A percentile compares a stretch with the other conserved stretches of the same genome.
These are phyloP conservation scores for Sarotherodon lohbergeri DNA, from an alignment of 2,113 vertebrate genomes.

Conservation along the genomic window DNA sequence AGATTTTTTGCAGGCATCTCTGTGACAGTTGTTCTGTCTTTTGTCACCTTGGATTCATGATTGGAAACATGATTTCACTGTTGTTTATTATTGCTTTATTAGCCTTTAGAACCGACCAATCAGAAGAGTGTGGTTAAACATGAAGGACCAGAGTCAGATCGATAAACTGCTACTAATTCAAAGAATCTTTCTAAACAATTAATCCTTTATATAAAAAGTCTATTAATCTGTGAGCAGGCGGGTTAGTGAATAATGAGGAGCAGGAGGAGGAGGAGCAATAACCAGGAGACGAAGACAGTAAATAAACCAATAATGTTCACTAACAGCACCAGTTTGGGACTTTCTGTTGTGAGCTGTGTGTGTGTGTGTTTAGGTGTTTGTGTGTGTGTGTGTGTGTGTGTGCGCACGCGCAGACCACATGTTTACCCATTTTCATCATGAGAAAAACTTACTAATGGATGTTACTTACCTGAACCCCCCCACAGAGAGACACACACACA, in stretches of 20 bases:
- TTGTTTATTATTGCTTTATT: neutral
- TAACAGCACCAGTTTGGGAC: neutral
- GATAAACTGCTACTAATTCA: neutral
- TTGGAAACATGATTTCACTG: neutral
- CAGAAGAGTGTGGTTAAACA: neutral
- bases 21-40: neutral
- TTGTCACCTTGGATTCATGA: neutral
- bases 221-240: neutral
- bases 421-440: slow-evolving; percentile 26
- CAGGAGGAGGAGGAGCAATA: neutral
- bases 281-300: neutral
- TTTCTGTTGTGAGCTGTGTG: neutral
- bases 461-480: slow-evolving; percentile 36
- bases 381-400: neutral
- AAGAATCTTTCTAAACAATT: neutral
- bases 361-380: neutral
- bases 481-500: neutral
- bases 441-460: slow-evolving; percentile 53
- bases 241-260: neutral
- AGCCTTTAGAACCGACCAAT: neutral
- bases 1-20: neutral
- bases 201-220: neutral
- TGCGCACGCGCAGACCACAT: neutral
- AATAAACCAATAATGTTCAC: neutral
- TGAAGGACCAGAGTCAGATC: neutral